These are phyloP conservation scores for Andrena fulva DNA, from an alignment of 2,888 invertebrate species.

Conservation along the genomic window DNA sequence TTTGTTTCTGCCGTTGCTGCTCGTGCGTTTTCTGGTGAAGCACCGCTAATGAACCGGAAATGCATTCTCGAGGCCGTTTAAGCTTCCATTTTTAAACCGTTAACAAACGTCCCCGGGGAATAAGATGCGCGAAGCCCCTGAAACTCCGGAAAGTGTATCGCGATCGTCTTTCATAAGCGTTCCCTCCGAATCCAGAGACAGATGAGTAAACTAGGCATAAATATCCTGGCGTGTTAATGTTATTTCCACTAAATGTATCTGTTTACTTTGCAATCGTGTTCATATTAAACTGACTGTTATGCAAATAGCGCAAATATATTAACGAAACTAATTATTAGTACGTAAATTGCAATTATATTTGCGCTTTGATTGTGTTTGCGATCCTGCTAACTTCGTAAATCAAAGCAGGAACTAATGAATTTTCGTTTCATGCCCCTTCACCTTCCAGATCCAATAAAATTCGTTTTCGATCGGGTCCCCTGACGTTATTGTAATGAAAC, in stretches of 20 bases:
- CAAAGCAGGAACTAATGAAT: conserved; percentile 7
- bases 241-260: background rate
- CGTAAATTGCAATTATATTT: background rate
- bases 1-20: conserved; percentile 11
- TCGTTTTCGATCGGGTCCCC: background rate
- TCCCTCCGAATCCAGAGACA: background rate
- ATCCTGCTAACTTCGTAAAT: background rate
- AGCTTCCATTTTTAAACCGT: conserved; percentile 55
- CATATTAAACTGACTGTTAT: background rate
- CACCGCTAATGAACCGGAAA: conserved; percentile 42
- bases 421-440: background rate
- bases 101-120: conserved; percentile 29
- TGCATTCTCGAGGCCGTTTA: conserved; percentile 31
- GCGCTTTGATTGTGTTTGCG: background rate
- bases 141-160: conserved; percentile 33
- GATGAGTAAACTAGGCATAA: background rate
- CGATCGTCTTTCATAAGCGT: conserved; percentile 6
- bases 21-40: conserved; percentile 37
- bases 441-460: background rate
- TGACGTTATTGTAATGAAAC: background rate
- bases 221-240: background rate
- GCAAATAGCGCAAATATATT: background rate
- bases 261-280: background rate
- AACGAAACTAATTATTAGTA: background rate
- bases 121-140: conserved; percentile 37